Evolutionary conservation across 2,113 vertebrate genomes (phyloP), one percentile per base, ranked within the genome.

Genomic region (Nycticryphes semicollaris): DNA sequence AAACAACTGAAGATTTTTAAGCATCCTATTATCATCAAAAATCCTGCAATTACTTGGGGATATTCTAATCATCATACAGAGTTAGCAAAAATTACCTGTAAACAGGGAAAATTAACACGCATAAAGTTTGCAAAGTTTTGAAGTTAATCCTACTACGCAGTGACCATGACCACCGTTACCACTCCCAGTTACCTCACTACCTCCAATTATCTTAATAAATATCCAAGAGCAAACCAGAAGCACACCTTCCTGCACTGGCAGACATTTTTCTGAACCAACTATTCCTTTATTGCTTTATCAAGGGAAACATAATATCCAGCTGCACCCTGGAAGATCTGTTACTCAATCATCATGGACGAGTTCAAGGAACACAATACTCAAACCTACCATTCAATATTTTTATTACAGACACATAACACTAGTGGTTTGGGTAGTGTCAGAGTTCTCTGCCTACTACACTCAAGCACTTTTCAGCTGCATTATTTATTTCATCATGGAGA

Each of bases 101-200:
- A 74, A 14, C 22, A 63, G 7, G 15, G 33, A 75, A 27, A 78
- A 72, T 39, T 14, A 81, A 33, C 28, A 22, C 0, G 3, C 20
- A 30, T 0, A 23, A 7, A 60, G 41, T 51, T 25, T 59, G 0
- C 7, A 2, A 37, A 41, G 25, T 60, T 75, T 72, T 27, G 47
- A 64, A 35, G 33, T 76, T 41, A 43, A 64, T 6, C 0, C 0
- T 14, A 23, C 4, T 47, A 63, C 10, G 13, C 54, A 47, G 23
- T 62, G 25, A 59, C 54, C 37, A 23, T 4, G 22, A 51, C 19
- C 30, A 45, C 33, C 16, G 48, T 39, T 11, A 86, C 5, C 24
- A 82, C 22, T 31, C 70, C 21, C 56, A 60, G 12, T 14, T 15
- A 79, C 33, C 43, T 85, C 39, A 39, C 39, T 69, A 39, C 9